Percentiles rank a stretch among this genome's conserved stretches.
Conservation (phyloP, 2,797 vertebrate species). For the Sciaenops ocellatus region DNA sequence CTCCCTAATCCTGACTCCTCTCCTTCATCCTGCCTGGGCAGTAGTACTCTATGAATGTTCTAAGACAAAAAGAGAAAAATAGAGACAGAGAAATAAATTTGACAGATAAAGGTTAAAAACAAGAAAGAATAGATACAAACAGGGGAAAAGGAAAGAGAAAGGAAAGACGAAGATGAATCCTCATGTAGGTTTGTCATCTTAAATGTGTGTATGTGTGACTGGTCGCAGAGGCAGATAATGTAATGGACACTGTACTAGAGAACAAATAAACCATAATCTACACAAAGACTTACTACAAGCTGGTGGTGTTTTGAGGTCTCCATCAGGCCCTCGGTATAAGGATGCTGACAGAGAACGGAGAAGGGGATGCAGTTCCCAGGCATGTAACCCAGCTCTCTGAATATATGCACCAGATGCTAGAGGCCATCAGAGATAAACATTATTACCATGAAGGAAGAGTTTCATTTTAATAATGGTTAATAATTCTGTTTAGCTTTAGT, state of each 20-base stretch:
- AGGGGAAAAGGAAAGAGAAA: background rate
- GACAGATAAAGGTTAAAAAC: background rate
- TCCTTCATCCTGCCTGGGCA: background rate
- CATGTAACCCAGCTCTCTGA: constrained; percentile 84
- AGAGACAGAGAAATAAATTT: background rate
- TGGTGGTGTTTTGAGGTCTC: constrained; percentile 82
- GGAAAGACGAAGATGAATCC: background rate
- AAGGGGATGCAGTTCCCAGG: constrained; percentile 82
- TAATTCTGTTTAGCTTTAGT: too few species aligned
- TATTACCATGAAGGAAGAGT: background rate
- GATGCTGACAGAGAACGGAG: constrained; percentile 86
- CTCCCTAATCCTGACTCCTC: too few species aligned
- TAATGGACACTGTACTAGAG: too few species aligned
- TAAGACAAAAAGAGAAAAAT: constrained; percentile 33
- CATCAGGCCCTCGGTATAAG: constrained; percentile 87
- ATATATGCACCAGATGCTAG: constrained; percentile 86
- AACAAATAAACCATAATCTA: background rate
- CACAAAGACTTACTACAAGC: constrained; percentile 72
- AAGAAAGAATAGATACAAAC: background rate
- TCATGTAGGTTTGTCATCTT: background rate
- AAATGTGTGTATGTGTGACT: too few species aligned
- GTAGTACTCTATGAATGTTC: constrained; percentile 77
- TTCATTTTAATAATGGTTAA: too few species aligned
- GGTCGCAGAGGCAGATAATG: background rate
- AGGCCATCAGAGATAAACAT: constrained; percentile 29